phyloP scores from a whole-genome alignment of 2,113 vertebrate genomes.

The Ptyas mucosa region DNA sequence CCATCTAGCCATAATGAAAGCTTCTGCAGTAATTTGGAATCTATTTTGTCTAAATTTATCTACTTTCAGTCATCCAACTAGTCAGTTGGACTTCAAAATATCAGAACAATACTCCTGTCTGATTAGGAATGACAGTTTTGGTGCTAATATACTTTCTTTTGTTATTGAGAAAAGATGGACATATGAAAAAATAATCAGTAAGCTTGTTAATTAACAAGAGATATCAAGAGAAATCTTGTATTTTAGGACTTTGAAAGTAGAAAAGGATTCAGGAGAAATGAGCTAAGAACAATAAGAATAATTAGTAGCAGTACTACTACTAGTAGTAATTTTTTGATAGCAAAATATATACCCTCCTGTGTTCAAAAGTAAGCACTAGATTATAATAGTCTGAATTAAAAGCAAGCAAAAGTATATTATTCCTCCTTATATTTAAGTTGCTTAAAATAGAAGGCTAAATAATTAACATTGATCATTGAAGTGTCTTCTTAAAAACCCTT shows the following conservation, averaged over 20 bases:
- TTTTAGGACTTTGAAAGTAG: background rate
- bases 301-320: background rate
- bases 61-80: background rate
- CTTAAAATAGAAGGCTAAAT: constrained; percentile 31
- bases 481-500: constrained; percentile 32
- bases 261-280: background rate
- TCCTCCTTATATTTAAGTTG: background rate
- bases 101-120: background rate
- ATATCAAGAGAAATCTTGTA: background rate
- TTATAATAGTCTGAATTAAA: background rate
- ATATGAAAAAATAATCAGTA: background rate
- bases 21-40: background rate
- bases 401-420: background rate
- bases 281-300: background rate
- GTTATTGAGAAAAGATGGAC: background rate
- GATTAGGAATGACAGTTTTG: background rate
- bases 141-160: background rate
- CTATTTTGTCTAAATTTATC: background rate
- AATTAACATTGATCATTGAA: constrained; percentile 33
- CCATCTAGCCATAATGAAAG: background rate
- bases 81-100: background rate
- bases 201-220: background rate
- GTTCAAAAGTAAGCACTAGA: background rate
- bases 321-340: background rate
- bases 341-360: background rate